These are phyloP conservation scores for Intellagama lesueurii DNA, from an alignment of 2,797 vertebrate genomes.

Conservation along the genomic window DNA sequence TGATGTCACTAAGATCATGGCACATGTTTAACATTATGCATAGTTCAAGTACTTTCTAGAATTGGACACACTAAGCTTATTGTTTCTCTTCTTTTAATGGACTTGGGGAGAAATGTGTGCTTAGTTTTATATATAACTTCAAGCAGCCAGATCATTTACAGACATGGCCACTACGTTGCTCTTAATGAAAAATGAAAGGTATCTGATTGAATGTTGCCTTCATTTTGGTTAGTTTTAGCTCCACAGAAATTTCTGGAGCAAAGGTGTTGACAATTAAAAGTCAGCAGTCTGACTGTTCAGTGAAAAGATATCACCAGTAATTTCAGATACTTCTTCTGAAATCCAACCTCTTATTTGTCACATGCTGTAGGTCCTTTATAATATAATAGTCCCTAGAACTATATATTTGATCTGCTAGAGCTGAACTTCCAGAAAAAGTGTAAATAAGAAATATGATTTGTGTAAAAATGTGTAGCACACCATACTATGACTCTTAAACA, in stretches of 20 bases:
- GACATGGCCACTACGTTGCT: not conserved
- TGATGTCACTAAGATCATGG: not conserved
- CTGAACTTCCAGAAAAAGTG: not conserved
- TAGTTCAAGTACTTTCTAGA: not conserved
- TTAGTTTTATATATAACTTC: conserved; percentile 10
- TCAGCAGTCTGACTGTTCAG: not conserved
- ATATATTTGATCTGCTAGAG: not conserved
- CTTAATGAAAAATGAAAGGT: not conserved
- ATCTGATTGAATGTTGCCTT: not conserved
- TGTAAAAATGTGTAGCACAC: too few species aligned
- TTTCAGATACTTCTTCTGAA: not conserved
- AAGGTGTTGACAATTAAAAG: not conserved
- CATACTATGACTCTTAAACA: not conserved
- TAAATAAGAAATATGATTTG: too few species aligned
- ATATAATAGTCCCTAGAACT: not conserved
- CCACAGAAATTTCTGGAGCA: not conserved
- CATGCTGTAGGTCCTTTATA: not conserved
- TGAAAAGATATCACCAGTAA: not conserved
- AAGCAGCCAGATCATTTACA: conserved; percentile 14
- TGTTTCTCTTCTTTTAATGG: not conserved
- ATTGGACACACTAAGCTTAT: not conserved
- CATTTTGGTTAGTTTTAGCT: not conserved
- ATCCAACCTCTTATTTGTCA: not conserved
- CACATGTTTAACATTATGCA: not conserved
- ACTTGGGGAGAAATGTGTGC: conserved; percentile 7